A percentile compares a stretch with the other conserved stretches of the same genome.
phyloP scores from a whole-genome alignment of 2,888 invertebrate species.

The Lithophane socia region DNA sequence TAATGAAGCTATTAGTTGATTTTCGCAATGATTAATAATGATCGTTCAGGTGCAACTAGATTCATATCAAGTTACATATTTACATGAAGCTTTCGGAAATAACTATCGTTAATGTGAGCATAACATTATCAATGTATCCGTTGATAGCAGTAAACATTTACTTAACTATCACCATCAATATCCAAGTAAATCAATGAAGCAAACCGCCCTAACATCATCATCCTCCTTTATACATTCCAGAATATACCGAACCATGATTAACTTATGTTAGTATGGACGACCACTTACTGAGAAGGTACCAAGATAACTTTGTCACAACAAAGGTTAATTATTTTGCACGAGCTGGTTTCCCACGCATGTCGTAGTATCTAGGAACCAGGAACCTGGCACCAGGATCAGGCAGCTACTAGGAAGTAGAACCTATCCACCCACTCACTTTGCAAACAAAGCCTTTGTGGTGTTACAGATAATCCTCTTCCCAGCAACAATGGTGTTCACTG shows the following conservation, averaged over 20 bases:
- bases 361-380: not conserved
- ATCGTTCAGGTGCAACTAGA: not conserved
- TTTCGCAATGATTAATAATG: not conserved
- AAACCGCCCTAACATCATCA: not conserved
- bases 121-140: not conserved
- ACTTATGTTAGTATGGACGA: too few species aligned
- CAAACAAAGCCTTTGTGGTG: conserved; percentile 10
- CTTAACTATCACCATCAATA: not conserved
- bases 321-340: not conserved
- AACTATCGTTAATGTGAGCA: not conserved
- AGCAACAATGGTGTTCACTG: conserved; percentile 33
- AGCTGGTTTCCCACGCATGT: conserved; percentile 16
- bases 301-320: not conserved
- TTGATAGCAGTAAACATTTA: not conserved
- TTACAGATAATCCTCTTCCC: conserved; percentile 41
- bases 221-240: not conserved
- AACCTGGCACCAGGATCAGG: not conserved
- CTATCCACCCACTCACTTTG: not conserved
- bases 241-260: not conserved
- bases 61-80: not conserved
- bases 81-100: conserved; percentile 16
- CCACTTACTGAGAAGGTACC: not conserved
- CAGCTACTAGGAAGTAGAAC: conserved; percentile 8
- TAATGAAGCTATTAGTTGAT: not conserved
- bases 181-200: not conserved